These are phyloP conservation scores for Drosophila quadrilineata DNA, from an alignment of 1,140 invertebrate species.

Conservation along the genomic window DNA sequence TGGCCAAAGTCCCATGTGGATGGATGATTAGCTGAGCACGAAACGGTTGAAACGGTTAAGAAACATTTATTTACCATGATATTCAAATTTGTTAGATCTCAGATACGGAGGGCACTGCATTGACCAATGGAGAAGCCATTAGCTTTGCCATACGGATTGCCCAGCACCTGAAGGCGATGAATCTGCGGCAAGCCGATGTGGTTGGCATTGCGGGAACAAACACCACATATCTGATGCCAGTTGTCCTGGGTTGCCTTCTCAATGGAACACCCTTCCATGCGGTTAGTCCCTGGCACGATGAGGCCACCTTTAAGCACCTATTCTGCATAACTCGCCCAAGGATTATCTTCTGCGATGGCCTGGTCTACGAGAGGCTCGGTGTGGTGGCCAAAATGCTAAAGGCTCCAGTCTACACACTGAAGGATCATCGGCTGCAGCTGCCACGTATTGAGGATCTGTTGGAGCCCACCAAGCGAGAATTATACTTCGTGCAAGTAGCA, in stretches of 20 bases:
- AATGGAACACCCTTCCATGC: slow-evolving; percentile 76
- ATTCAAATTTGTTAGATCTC: slow-evolving; percentile 48
- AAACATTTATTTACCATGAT: background rate
- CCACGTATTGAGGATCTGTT: slow-evolving; percentile 68
- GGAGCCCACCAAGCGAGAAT: slow-evolving; percentile 61
- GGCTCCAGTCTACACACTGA: slow-evolving; percentile 63
- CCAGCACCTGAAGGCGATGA: slow-evolving; percentile 61
- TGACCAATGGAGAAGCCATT: slow-evolving; percentile 74
- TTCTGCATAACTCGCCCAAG: slow-evolving; percentile 69
- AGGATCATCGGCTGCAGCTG: slow-evolving; percentile 58
- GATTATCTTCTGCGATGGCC: slow-evolving; percentile 74
- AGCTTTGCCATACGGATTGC: slow-evolving; percentile 74
- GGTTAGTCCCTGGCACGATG: slow-evolving; percentile 64
- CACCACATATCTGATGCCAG: slow-evolving; percentile 71
- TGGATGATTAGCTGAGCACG: too few relatives aligned
- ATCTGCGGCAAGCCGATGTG: slow-evolving; percentile 70
- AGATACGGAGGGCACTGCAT: slow-evolving; percentile 69
- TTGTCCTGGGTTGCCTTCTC: slow-evolving; percentile 70
- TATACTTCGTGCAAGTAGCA: slow-evolving; percentile 61
- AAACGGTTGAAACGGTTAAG: too few relatives aligned
- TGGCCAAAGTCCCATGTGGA: too few relatives aligned
- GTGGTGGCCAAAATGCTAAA: slow-evolving; percentile 61
- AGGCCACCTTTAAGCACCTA: slow-evolving; percentile 70
- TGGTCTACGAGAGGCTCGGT: slow-evolving; percentile 52
- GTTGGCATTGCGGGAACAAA: slow-evolving; percentile 68